Base-by-base conservation (phyloP, 2,888 invertebrate genomes). In the Synergus laeviventris region DNA sequence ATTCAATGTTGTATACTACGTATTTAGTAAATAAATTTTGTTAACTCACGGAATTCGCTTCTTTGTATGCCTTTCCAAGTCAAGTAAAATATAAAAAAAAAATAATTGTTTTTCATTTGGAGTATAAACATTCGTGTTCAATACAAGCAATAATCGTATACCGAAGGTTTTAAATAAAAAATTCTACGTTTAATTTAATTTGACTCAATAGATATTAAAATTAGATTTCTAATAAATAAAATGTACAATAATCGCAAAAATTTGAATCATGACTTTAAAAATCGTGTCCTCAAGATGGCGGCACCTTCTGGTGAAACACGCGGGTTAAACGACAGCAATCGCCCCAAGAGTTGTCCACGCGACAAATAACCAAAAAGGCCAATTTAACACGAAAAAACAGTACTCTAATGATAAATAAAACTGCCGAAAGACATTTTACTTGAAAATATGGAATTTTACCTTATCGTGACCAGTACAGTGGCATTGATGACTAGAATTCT, bases 301-400 rank as follows among this genome's bases (percentile, higher is more conserved):
- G 49, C 70, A 70, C 49, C 16, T 62, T 0, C 66, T 3, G 3
- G 45, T 1, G 9, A n/a, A 18, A 59, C 18, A 24, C 7, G 18
- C 1, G 45, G 16, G 38, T 62, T 38, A 9, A 21, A 59, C 16
- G n/a, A 77, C 84, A 82, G 77, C 77, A 74, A 82, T 81, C 83
- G 80, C 78, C 75, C 77, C 81, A 82, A 80, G 80, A 86, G 82
- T 81, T 81, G 78, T 76, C 85, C 82, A 82, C 80, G 81, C 82
- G 81, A 80, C 78, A 70, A 9, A 84, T 74, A 76, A 59, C 56
- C 77, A 76, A 60, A 54, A n/a, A 62, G 64, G 70, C 74, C 7
- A n/a, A n/a, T n/a, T 49, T 49, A 49, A n/a, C 8, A n/a, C 1
- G n/a, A n/a, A n/a, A n/a, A 4, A 9, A 49, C 49, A 49, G n/a